Evolutionary conservation across 2,888 invertebrate genomes (phyloP).

Genomic region (Eristalis intricaria): DNA sequence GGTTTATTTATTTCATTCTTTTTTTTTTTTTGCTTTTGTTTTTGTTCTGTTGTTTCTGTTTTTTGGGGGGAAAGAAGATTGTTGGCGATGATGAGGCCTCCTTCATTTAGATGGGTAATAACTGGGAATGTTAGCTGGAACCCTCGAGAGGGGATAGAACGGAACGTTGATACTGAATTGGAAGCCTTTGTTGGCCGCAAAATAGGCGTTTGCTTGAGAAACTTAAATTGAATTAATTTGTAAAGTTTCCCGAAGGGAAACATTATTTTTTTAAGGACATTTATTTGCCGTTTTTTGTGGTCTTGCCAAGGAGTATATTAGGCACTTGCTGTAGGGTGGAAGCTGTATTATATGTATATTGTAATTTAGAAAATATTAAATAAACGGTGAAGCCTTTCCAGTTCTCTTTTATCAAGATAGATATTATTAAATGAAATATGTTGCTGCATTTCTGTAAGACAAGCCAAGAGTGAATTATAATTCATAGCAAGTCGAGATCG

Average conservation of each 20-base stretch:
- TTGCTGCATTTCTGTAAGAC: no score
- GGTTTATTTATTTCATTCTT: background rate
- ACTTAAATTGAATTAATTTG: constrained; percentile 82
- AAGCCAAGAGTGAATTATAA: no score
- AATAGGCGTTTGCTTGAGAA: constrained; percentile 78
- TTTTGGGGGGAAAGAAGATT: background rate
- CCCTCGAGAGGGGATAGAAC: constrained; percentile 21
- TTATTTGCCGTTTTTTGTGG: constrained; percentile 4
- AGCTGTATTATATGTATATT: background rate
- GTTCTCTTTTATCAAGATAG: background rate
- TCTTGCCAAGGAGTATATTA: constrained; percentile 6
- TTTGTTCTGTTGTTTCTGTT: background rate
- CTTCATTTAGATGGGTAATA: constrained; percentile 60
- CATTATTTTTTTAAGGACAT: constrained; percentile 10
- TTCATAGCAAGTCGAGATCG: no score
- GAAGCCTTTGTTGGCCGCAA: constrained; percentile 53
- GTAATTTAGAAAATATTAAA: constrained; percentile 52
- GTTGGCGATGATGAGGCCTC: constrained; percentile 43
- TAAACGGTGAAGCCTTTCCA: constrained; percentile 39
- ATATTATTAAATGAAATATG: no score
- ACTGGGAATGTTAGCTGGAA: constrained; percentile 49
- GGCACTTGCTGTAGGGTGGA: background rate
- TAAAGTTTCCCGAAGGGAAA: constrained; percentile 69
- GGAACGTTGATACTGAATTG: constrained; percentile 10
- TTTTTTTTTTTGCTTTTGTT: background rate